phyloP scores from a whole-genome alignment of 2,888 invertebrate genomes.

The Trachelus troglodyta region DNA sequence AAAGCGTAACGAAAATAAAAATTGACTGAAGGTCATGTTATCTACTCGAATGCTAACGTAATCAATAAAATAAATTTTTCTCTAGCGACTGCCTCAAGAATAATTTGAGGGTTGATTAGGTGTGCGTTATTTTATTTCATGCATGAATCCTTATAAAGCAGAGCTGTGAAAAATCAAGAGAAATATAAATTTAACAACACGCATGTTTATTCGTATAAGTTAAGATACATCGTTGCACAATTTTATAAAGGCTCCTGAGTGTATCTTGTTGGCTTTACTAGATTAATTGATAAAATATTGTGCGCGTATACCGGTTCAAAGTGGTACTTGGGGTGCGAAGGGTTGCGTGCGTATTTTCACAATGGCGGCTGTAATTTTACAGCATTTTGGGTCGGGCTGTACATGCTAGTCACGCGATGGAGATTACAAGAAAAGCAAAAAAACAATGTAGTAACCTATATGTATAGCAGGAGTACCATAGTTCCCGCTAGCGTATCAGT shows the following conservation, averaged over 20 bases:
- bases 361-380: conserved; percentile 3
- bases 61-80: background rate
- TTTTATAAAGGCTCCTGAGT: background rate
- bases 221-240: background rate
- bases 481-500: background rate
- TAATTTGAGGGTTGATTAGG: background rate
- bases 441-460: background rate
- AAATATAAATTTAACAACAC: background rate
- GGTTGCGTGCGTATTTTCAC: conserved; percentile 19
- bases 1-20: too few species aligned
- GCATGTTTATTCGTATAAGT: background rate
- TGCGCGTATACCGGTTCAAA: background rate
- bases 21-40: background rate
- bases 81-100: background rate
- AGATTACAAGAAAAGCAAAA: background rate
- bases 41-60: background rate
- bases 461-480: background rate
- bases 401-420: background rate
- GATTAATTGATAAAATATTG: background rate
- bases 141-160: background rate
- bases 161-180: background rate
- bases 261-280: background rate
- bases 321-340: conserved; percentile 8
- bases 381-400: background rate
- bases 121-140: background rate